Evolutionary conservation across 2,888 invertebrate species (phyloP).

Genomic region (Griposia aprilina): DNA sequence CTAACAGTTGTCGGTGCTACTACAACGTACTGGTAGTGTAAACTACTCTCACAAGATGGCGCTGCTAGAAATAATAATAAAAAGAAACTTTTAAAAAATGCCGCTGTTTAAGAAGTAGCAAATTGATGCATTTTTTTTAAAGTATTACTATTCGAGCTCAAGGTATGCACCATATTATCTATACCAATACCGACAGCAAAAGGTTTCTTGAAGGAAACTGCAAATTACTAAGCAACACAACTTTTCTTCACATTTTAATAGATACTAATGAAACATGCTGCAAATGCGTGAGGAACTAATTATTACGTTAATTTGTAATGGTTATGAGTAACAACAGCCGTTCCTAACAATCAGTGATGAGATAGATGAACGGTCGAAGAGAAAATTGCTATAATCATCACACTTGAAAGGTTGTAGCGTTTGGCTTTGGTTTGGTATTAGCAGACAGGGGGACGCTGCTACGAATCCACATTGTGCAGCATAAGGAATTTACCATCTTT

Average conservation of each 20-base stretch:
- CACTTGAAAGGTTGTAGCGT: too few species aligned
- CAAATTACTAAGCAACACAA: conserved; percentile 6
- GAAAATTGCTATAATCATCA: not conserved
- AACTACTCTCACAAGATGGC: conserved; percentile 21
- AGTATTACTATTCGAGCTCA: not conserved
- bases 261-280: conserved; percentile 39
- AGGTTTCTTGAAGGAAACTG: not conserved
- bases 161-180: too few species aligned
- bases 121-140: not conserved
- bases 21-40: not conserved
- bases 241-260: conserved; percentile 22
- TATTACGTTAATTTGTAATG: conserved; percentile 34
- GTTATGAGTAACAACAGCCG: conserved; percentile 9
- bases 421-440: not conserved
- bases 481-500: not conserved
- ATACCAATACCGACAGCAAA: not conserved
- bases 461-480: not conserved
- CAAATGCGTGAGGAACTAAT: conserved; percentile 53
- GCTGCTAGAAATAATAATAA: not conserved
- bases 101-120: too few species aligned
- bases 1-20: not conserved
- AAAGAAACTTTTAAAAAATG: not conserved
- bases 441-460: not conserved
- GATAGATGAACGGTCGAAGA: not conserved
- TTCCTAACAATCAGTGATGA: conserved; percentile 12